Evolutionary conservation across 2,888 invertebrate species (phyloP), one percentile per base, ranked within the genome.

Genomic region (Clostera curtula): DNA sequence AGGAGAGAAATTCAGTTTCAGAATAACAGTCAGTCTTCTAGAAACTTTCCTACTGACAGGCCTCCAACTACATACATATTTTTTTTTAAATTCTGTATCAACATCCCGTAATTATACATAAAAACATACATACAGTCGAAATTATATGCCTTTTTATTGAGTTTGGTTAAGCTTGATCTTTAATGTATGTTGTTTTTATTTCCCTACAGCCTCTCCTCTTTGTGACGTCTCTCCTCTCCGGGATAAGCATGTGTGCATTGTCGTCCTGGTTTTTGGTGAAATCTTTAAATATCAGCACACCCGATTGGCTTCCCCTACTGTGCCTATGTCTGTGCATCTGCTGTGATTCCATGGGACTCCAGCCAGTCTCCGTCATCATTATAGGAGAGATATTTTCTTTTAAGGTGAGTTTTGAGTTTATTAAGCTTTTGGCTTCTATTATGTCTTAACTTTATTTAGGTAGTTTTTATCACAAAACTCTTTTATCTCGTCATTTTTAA

Each of bases 311-410:
- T 4, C 87, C 87, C 0, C 56, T 87, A 1, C 41, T 58, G 0
- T 70, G 84, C 0, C 51, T 87, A 0, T 86, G 87, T 10, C 12
- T 77, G 2, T 86, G 76, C 47, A 80, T 87, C 42, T 70, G 87
- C 43, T 58, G 72, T 5, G 86, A 86, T 29, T 63, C 85, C 0
- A 53, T 82, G 1, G 87, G 87, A 0, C 57, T 87, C 17, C 84
- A 84, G 23, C 86, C 86, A 0, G 69, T 79, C 0, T 85, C 87
- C 0, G 75, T 86, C 5, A 70, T 87, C 1, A 45, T 87, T 1
- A 61, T 66, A 0, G 70, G 83, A 1, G 87, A 87, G 43, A 73
- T 87, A 31, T 86, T 87, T 34, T 77, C 82, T 2, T 82, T 64
- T 25, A 79, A 77, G 65, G 82, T 79, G 12, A 15, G 12, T 26